Evolutionary conservation across 2,113 vertebrate species (phyloP).

Genomic region (Pterocles orientalis): DNA sequence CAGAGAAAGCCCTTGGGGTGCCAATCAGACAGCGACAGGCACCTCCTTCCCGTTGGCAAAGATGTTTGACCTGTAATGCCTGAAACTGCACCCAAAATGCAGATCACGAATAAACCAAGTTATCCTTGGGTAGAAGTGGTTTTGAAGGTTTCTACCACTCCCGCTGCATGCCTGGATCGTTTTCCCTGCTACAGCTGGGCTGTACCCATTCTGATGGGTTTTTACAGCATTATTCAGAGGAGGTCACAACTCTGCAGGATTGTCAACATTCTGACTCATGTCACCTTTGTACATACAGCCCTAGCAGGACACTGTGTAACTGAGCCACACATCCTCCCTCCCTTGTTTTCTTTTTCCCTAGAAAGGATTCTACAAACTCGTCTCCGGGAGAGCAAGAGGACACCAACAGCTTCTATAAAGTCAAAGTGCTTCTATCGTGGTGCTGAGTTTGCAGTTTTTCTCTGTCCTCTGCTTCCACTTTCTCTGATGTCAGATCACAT

Average conservation of each 20-base stretch:
- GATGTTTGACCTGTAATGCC: background rate
- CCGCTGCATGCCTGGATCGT: background rate
- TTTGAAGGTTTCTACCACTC: background rate
- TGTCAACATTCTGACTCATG: background rate
- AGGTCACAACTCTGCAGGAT: background rate
- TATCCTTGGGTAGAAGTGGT: background rate
- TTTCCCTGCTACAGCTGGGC: background rate
- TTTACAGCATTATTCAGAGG: background rate
- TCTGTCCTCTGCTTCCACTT: constrained; percentile 51
- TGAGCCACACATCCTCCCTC: background rate
- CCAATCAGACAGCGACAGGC: background rate
- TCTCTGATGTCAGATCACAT: constrained; percentile 53
- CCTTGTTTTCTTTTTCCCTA: background rate
- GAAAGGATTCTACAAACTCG: background rate
- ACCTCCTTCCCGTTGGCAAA: background rate
- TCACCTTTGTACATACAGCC: background rate
- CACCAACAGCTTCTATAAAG: background rate
- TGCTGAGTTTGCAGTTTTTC: constrained; percentile 43
- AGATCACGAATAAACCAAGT: background rate
- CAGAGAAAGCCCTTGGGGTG: rapidly evolving
- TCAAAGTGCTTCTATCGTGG: background rate
- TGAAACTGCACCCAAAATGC: background rate
- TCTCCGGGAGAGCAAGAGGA: background rate
- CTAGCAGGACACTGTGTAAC: background rate
- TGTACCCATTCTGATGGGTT: background rate